These are phyloP conservation scores for Luehdorfia chinensis DNA, from an alignment of 1,140 invertebrate species.

Conservation along the genomic window DNA sequence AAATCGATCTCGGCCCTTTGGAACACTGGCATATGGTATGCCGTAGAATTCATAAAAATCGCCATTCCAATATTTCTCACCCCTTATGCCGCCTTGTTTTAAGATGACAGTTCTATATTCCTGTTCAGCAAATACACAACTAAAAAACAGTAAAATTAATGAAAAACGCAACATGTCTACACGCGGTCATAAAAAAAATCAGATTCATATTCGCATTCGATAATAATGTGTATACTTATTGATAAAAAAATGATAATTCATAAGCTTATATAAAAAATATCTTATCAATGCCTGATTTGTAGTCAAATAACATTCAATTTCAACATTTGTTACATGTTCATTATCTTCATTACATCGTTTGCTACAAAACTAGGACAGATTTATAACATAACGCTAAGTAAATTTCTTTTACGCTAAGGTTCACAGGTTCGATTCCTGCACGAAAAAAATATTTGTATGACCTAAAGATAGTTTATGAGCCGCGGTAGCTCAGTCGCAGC, in stretches of 20 bases:
- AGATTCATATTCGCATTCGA: not conserved
- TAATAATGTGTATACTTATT: not conserved
- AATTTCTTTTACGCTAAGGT: too few species aligned
- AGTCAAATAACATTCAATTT: too few species aligned
- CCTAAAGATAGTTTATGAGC: too few species aligned
- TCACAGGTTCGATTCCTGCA: too few species aligned
- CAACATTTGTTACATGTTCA: too few species aligned
- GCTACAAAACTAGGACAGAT: too few species aligned
- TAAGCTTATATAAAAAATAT: too few species aligned
- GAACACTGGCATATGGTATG: constrained; percentile 53
- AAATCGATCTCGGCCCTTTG: constrained; percentile 49
- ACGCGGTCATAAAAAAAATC: not conserved
- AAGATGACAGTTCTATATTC: constrained; percentile 35
- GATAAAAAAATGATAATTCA: not conserved
- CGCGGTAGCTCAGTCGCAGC: too few species aligned
- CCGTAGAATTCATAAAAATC: constrained; percentile 63
- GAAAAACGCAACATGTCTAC: constrained; percentile 8
- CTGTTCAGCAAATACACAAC: constrained; percentile 26
- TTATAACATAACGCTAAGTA: too few species aligned
- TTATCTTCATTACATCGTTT: too few species aligned
- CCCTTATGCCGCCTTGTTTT: constrained; percentile 41
- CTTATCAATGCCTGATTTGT: too few species aligned
- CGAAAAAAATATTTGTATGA: too few species aligned
- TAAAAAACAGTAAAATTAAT: constrained; percentile 31
- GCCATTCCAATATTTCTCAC: constrained; percentile 60